These are phyloP conservation scores for Indicator maculatus DNA, from an alignment of 2,113 vertebrate genomes.

Conservation along the genomic window DNA sequence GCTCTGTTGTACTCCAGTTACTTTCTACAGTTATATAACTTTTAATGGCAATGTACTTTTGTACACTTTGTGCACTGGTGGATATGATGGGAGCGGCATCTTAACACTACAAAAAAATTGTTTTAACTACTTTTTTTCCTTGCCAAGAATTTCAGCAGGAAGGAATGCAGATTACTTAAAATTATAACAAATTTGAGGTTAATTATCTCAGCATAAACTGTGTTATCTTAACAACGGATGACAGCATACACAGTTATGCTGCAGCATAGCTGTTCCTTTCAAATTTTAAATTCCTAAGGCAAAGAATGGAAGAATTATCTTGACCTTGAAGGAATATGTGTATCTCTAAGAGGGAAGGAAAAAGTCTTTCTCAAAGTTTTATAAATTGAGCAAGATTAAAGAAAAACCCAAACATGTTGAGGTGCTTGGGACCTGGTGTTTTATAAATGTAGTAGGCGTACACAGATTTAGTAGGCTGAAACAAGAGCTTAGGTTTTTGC, in stretches of 20 bases:
- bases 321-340: neutral
- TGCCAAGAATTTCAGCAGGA: neutral
- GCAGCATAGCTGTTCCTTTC: neutral
- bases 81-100: neutral
- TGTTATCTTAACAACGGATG: neutral
- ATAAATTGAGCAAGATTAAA: neutral
- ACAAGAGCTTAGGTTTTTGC: neutral
- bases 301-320: neutral
- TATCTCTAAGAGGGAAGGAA: neutral
- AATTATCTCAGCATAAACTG: neutral
- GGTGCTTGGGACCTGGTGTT: neutral
- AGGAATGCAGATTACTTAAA: neutral
- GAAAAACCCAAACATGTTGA: no score
- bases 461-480: neutral
- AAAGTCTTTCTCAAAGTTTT: neutral
- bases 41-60: neutral
- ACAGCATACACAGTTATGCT: neutral
- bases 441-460: neutral
- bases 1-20: neutral
- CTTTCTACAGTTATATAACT: neutral
- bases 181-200: neutral
- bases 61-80: accelerated
- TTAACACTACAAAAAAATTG: neutral
- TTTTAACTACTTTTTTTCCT: neutral
- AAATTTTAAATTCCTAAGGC: neutral